A percentile compares a stretch with the other conserved stretches of the same genome.
Conservation (phyloP, 2,888 invertebrate genomes). For the Polymixis lichenea region DNA sequence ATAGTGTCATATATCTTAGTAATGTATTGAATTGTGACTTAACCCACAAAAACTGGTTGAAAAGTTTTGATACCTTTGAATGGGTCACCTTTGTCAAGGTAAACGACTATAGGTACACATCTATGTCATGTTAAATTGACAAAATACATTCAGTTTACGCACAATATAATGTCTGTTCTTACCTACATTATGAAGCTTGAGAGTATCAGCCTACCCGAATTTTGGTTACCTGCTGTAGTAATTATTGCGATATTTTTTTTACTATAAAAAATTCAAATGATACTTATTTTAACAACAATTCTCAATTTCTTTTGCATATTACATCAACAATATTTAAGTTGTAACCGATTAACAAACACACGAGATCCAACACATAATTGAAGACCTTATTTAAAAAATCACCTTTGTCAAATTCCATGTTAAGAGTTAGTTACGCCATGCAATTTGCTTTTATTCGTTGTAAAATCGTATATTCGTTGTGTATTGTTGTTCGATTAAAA, state of each 20-base stretch:
- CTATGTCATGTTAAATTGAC: slow-evolving; percentile 3
- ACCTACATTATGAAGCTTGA: too few relatives aligned
- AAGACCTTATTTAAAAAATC: too few relatives aligned
- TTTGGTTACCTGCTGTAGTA: neutral
- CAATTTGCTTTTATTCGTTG: too few relatives aligned
- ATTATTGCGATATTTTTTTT: neutral
- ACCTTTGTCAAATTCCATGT: too few relatives aligned
- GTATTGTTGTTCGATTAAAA: too few relatives aligned
- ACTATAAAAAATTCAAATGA: neutral
- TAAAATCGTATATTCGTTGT: too few relatives aligned
- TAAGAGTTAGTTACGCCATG: too few relatives aligned
- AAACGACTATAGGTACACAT: neutral
- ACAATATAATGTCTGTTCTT: neutral
- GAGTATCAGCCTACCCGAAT: neutral
- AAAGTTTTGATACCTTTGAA: slow-evolving; percentile 5
- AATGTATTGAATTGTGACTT: neutral
- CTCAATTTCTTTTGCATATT: neutral
- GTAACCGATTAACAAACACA: slow-evolving; percentile 4
- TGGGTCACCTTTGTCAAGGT: slow-evolving; percentile 34
- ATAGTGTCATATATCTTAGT: neutral
- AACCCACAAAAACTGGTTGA: slow-evolving; percentile 1
- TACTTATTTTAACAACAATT: neutral
- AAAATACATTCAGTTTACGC: slow-evolving; percentile 4
- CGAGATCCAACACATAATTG: slow-evolving; percentile 7
- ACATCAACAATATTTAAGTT: slow-evolving; percentile 1